Base-by-base conservation (phyloP, 1,140 invertebrate genomes). In the Theocolax elegans region DNA sequence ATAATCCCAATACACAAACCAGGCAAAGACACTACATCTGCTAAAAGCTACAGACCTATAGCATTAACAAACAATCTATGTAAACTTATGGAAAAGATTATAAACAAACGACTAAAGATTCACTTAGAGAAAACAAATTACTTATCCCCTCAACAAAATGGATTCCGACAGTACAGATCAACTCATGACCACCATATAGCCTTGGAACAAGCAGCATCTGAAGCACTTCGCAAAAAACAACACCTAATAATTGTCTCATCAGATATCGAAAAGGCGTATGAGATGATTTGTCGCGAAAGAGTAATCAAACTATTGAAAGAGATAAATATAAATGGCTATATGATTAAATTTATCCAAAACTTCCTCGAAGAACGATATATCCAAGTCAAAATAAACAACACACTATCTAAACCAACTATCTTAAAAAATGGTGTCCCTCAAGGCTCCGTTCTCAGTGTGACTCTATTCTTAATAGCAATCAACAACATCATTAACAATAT, bases 1-100 rank as follows among this genome's bases (percentile, higher is more conserved):
- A 69, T 82, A 4, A 78, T 83, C 17, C 66, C 77, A 1, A 78
- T 85, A 25, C 74, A 54, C 1, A 85, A 85, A 74, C 75, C 77
- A 8, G 74, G 72, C 7, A 85, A 86, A 72, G 40, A 72, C 9
- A 35, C 44, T 13, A 31, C n/a, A 8, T 25, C 44, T 1, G 44
- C 73, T 0, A 25, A 42, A 3, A 80, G 62, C 48, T 77, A 79
- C 54, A 29, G 83, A 12, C 81, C 81, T 2, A 35, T 35, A 4
- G 76, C 78, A 35, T 65, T 84, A n/a, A 80, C 82, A 19, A 75
- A 70, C 13, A 75, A 64, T 51, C 10, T 82, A 8, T 73, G 77
- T 25, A 83, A 85, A 75, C 25, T 80, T 9, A 60, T 77, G 42
- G 80, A 83, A 75, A 80, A 70, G 70, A 64, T 78, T 1, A 49